These are phyloP conservation scores for Torymus auratus DNA, from an alignment of 2,888 invertebrate species.

Conservation along the genomic window DNA sequence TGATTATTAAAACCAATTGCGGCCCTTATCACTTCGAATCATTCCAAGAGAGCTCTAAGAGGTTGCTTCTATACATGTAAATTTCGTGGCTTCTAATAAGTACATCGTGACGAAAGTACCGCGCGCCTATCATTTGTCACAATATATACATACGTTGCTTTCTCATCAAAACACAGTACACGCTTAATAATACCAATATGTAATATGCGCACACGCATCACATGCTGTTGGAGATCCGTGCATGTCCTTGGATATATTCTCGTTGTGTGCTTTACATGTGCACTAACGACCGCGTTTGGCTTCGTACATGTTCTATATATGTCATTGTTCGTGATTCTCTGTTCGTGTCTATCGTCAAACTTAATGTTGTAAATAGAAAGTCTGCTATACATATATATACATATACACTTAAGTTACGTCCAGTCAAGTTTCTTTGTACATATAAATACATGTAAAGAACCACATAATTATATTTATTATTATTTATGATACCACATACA, in stretches of 20 bases:
- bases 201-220: background rate
- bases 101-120: conserved; percentile 1
- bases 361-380: conserved; percentile 40
- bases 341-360: background rate
- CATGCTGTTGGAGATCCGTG: conserved; percentile 23
- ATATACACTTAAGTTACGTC: background rate
- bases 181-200: conserved; percentile 38
- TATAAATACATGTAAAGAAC: conserved; percentile 19
- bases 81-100: conserved; percentile 30
- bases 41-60: conserved; percentile 30
- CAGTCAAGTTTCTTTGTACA: background rate
- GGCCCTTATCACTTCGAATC: too few relatives aligned
- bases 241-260: conserved; percentile 27
- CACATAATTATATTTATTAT: conserved; percentile 17
- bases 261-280: conserved; percentile 53
- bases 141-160: conserved; percentile 4
- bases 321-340: conserved; percentile 32
- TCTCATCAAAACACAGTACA: conserved; percentile 43
- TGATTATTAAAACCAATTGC: too few relatives aligned
- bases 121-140: conserved; percentile 40
- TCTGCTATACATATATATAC: conserved; percentile 8
- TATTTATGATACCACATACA: background rate
- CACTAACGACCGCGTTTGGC: conserved; percentile 41
- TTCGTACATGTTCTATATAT: conserved; percentile 14
- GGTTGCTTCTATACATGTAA: conserved; percentile 25